Percentiles rank a stretch among this genome's conserved stretches.
These are phyloP conservation scores for Drosophila fulvimacula DNA, from an alignment of 2,888 invertebrate species.

Conservation along the genomic window DNA sequence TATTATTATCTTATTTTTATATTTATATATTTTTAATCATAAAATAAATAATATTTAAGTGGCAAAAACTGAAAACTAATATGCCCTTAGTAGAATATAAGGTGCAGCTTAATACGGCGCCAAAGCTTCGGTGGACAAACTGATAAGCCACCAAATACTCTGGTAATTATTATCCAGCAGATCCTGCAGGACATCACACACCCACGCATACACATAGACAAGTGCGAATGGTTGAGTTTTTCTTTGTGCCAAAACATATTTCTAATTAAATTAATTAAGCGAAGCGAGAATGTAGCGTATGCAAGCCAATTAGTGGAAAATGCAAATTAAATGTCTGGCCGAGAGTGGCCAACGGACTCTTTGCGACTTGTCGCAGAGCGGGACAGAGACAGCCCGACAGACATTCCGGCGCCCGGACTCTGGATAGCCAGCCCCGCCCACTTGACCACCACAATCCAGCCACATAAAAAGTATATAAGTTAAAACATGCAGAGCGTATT, in stretches of 20 bases:
- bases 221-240: constrained; percentile 36
- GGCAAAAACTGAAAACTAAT: neutral
- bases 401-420: neutral
- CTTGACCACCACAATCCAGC: constrained; percentile 14
- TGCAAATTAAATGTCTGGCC: constrained; percentile 77
- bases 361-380: constrained; percentile 19
- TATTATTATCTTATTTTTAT: neutral
- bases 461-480: constrained; percentile 28
- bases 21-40: neutral
- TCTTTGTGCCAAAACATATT: constrained; percentile 67
- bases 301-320: constrained; percentile 78
- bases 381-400: constrained; percentile 18
- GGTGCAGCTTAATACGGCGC: neutral
- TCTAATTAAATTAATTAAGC: constrained; percentile 79
- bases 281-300: constrained; percentile 67
- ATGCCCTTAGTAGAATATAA: neutral
- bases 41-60: neutral
- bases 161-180: constrained; percentile 45
- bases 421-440: neutral
- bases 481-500: constrained; percentile 6
- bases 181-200: constrained; percentile 3
- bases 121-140: constrained; percentile 17
- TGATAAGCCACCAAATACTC: constrained; percentile 32
- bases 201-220: neutral
- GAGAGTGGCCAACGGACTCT: constrained; percentile 47